Evolutionary conservation across 2,113 vertebrate genomes (phyloP).

Genomic region (Eonycteris spelaea): DNA sequence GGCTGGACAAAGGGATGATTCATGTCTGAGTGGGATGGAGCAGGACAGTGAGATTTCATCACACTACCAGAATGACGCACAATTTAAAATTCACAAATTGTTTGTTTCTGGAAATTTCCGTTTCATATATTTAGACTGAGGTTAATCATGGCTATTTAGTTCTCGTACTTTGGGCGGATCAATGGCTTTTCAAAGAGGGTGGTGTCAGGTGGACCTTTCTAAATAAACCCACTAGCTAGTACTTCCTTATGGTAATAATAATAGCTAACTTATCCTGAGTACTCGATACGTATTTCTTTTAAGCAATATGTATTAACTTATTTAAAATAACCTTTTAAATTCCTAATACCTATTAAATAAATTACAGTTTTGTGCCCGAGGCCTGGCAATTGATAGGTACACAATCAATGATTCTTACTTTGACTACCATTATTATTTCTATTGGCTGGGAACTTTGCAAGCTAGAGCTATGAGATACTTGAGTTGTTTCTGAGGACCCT

Average conservation of each 20-base stretch:
- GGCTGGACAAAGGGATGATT: neutral
- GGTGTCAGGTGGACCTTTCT: neutral
- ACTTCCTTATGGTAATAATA: neutral
- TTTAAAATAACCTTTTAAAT: neutral
- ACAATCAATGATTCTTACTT: neutral
- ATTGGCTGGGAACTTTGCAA: neutral
- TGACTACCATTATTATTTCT: neutral
- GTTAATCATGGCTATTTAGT: neutral
- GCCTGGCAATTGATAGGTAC: neutral
- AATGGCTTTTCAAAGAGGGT: neutral
- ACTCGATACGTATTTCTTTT: neutral
- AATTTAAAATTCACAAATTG: neutral
- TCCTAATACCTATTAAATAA: neutral
- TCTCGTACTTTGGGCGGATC: neutral
- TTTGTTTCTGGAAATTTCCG: neutral
- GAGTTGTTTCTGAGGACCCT: neutral
- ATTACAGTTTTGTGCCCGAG: neutral
- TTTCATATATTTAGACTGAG: neutral
- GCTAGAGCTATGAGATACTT: neutral
- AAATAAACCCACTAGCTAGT: neutral
- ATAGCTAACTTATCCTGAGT: neutral
- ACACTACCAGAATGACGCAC: neutral
- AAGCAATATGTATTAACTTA: neutral
- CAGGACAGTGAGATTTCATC: neutral
- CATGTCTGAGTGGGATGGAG: neutral